Evolutionary conservation across 1,140 invertebrate species (phyloP), one percentile per base, ranked within the genome.

Genomic region (Penaeus vannamei): DNA sequence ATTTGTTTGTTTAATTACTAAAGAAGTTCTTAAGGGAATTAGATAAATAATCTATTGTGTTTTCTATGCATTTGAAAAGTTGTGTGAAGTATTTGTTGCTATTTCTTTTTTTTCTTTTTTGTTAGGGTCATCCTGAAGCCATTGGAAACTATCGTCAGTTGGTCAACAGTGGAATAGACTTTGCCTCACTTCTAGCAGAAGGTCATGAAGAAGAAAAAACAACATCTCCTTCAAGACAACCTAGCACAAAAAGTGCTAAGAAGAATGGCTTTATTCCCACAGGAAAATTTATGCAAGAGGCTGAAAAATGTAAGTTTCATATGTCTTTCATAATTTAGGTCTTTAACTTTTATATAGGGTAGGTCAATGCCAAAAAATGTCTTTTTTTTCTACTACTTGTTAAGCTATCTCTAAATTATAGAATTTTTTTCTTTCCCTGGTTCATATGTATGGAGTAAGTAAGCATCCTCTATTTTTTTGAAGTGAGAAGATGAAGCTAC

Each of bases 61-160:
- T n/a, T n/a, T n/a, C n/a, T n/a, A 42, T 42, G 36, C 3, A 42
- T 42, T 42, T 42, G 36, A 82, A 26, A 88, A 23, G 5, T 53
- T 53, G 53, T 53, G 2, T 53, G 64, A 66, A 59, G 61, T 60
- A 77, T 46, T 32, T 64, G 53, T 46, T 83, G 23, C 19, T 69
- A 79, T 93, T 92, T 76, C 91, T 92, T 72, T 90, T 92, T 64
- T 59, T 26, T 66, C 20, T 26, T 77, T 42, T 66, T 20, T 29
- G 26, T 61, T 69, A 91, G 89, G 93, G 92, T 5, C 91, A 92
- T 23, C 69, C 77, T 26, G 85, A 91, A 85, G 90, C 90, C 36
- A 66, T 89, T 84, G 94, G 94, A 42, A 93, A 92, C 7, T 94
- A 93, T 88, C 90, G 93, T 72, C 92, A 94, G 82, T 91, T 94